Conservation (phyloP, 2,888 invertebrate species). For the Athalia cordata region DNA sequence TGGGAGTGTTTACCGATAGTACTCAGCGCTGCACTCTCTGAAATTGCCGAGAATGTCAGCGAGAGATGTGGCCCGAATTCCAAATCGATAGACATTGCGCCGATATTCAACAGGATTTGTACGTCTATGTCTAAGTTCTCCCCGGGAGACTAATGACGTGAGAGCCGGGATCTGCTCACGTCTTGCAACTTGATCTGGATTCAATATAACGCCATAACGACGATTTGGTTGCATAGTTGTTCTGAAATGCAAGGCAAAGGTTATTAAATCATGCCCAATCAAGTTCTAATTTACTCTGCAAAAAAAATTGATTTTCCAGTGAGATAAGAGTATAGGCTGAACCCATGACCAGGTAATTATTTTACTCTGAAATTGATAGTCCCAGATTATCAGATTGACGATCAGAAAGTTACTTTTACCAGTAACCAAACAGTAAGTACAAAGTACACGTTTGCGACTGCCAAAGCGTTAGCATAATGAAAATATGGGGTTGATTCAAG, state of each 20-base stretch:
- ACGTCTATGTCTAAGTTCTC: constrained; percentile 60
- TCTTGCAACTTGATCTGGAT: constrained; percentile 61
- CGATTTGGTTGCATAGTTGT: constrained; percentile 82
- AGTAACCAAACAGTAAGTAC: neutral
- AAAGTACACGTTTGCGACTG: neutral
- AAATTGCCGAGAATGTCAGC: constrained; percentile 83
- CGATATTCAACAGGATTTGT: constrained; percentile 61
- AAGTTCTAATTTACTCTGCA: too few species aligned
- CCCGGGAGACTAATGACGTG: constrained; percentile 55
- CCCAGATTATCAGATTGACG: too few species aligned
- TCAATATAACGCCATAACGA: constrained; percentile 74
- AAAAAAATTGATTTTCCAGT: too few species aligned
- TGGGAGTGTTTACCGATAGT: constrained; percentile 79
- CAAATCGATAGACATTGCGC: constrained; percentile 80
- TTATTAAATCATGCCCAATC: neutral
- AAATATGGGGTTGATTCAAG: neutral
- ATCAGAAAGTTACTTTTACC: too few species aligned
- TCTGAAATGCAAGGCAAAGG: constrained; percentile 71
- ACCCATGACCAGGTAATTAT: too few species aligned
- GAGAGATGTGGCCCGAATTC: constrained; percentile 84
- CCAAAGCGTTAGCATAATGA: constrained; percentile 38
- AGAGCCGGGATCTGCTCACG: constrained; percentile 62
- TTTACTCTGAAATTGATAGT: too few species aligned
- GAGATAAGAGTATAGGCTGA: too few species aligned
- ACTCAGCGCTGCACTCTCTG: constrained; percentile 84